phyloP scores from a whole-genome alignment of 2,888 invertebrate genomes.

The Cephus nigrinus region DNA sequence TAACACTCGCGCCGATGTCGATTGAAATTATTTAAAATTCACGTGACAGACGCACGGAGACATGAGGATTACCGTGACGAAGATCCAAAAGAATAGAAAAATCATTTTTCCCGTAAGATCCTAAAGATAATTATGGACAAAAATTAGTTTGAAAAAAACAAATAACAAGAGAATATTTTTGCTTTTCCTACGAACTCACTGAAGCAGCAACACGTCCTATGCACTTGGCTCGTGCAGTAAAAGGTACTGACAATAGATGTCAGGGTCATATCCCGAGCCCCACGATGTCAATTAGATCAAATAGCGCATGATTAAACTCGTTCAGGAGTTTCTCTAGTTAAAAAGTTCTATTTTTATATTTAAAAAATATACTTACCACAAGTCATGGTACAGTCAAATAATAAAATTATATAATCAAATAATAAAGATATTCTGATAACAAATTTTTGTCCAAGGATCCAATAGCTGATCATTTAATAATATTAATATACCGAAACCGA shows the following conservation, averaged over 20 bases:
- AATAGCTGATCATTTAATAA: neutral
- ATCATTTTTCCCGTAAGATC: neutral
- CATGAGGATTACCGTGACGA: neutral
- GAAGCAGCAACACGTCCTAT: neutral
- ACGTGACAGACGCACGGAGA: neutral
- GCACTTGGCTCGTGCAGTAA: slow-evolving; percentile 30
- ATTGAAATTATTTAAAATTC: neutral
- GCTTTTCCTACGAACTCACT: neutral
- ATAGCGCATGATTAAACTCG: slow-evolving; percentile 53
- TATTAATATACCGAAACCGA: neutral
- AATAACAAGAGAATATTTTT: neutral
- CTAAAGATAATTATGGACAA: neutral
- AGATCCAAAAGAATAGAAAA: neutral
- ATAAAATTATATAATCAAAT: neutral
- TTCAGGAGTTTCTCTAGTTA: neutral
- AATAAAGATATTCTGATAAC: neutral
- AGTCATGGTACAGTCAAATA: neutral
- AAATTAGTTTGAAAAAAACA: neutral
- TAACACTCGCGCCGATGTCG: neutral
- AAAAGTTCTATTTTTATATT: neutral
- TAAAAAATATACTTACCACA: neutral
- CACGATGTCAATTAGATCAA: slow-evolving; percentile 57
- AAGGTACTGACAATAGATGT: slow-evolving; percentile 56
- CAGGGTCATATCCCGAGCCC: slow-evolving; percentile 56
- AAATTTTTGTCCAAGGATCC: neutral